Evolutionary conservation across 2,113 vertebrate genomes (phyloP), one percentile per base, ranked within the genome.

Genomic region (Murina feae): DNA sequence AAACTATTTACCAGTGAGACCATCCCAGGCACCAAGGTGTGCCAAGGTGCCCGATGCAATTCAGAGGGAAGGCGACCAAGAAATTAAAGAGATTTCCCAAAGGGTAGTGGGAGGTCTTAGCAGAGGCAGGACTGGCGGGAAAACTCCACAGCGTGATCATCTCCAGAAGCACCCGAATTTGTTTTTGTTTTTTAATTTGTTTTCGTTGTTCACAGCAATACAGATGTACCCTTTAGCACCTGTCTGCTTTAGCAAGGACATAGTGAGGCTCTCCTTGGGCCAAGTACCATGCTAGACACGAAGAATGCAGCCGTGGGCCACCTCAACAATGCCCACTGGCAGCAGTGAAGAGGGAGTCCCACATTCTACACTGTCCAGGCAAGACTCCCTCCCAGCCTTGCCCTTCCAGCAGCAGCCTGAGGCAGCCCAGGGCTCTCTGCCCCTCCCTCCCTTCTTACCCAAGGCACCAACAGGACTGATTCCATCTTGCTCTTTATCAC

Each of bases 201-300:
- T 28, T 60, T 60, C 28, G 5, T 60, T 60, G 58, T 25, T 28
- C 9, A 28, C 11, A 60, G 58, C 25, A 11, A 60, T 28, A 60
- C 58, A 60, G 58, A 25, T 60, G 4, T 60, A 28, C 58, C 23
- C 58, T 60, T 60, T 60, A 60, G 23, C 23, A 28, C 58, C 74
- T 47, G 12, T 5, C 12, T 58, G 35, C 7, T 25, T 72, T 10
- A 9, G 32, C 39, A 75, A 68, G 25, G 5, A 20, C 21, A 17
- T 3, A 16, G 63, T 17, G 28, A 32, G 18, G 5, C 2, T 47
- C 21, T 44, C 12, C 68, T 35, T 4, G 6, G 16, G 5, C 32
- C 20, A 66, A 60, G 32, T 12, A 5, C 5, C 0, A 0, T 2
- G 1, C 28, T 78, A 28, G 47, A 83, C 1, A 8, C 2, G 12